Percentiles rank a stretch among this genome's conserved stretches.
These are phyloP conservation scores for Xenus cinereus DNA, from an alignment of 2,113 vertebrate species.

Conservation along the genomic window DNA sequence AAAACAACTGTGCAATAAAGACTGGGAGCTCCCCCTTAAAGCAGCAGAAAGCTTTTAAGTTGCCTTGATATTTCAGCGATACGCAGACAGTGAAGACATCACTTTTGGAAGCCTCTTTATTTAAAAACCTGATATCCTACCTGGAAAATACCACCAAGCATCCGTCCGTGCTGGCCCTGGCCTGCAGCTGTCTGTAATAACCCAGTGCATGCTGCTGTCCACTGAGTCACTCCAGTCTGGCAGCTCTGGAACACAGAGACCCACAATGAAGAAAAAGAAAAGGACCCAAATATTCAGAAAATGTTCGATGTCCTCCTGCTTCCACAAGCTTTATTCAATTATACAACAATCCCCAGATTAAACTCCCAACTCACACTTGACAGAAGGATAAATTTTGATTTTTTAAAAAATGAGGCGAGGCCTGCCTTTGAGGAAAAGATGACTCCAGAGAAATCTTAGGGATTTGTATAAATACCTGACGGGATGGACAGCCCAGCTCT, in stretches of 20 bases:
- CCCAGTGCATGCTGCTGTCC: conserved; percentile 56
- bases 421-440: background rate
- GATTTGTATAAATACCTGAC: background rate
- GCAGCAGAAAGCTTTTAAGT: background rate
- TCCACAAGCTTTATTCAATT: background rate
- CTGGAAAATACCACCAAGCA: conserved; percentile 73
- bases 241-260: conserved; percentile 66
- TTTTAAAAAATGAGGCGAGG: background rate
- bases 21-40: background rate
- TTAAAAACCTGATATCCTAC: conserved; percentile 58
- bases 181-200: background rate
- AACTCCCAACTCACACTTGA: background rate
- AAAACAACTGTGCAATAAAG: background rate
- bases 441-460: background rate
- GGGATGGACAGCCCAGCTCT: background rate
- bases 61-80: background rate
- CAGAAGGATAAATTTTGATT: background rate
- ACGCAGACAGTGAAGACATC: background rate
- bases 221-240: conserved; percentile 58
- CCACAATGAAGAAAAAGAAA: background rate
- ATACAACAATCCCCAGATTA: background rate
- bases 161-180: conserved; percentile 51
- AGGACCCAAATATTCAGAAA: background rate
- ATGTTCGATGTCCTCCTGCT: background rate
- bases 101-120: background rate